These are phyloP conservation scores for Acanthiza pusilla DNA, from an alignment of 2,797 vertebrate species.

Conservation along the genomic window DNA sequence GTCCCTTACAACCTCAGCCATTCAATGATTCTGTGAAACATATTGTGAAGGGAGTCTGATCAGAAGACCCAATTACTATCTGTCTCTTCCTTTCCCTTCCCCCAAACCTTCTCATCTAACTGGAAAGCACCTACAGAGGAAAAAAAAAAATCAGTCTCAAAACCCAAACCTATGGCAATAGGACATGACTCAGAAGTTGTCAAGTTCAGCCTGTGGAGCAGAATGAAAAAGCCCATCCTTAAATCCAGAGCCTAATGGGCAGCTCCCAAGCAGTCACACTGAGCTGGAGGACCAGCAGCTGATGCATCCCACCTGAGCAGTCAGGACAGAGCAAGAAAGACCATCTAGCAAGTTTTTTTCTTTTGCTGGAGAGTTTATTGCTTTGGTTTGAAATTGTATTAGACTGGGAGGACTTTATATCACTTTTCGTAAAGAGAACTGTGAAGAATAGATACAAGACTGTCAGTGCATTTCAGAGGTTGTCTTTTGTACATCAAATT, in stretches of 20 bases:
- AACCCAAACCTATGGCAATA: not conserved
- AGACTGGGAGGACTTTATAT: not conserved
- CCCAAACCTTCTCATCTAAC: not conserved
- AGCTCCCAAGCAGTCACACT: not conserved
- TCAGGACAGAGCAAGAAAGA: not conserved
- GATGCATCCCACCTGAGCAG: not conserved
- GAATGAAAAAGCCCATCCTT: not conserved
- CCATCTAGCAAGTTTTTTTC: not conserved
- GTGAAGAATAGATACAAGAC: not conserved
- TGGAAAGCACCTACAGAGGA: not conserved
- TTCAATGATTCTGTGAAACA: not conserved
- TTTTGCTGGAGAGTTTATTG: not conserved
- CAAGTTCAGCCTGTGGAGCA: not conserved
- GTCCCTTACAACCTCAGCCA: not conserved
- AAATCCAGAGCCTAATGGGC: not conserved
- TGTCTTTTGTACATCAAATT: not conserved
- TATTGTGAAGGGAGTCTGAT: not conserved
- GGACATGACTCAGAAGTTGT: not conserved
- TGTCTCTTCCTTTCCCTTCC: not conserved
- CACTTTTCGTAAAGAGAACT: not conserved
- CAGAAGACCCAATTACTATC: not conserved
- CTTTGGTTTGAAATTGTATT: not conserved
- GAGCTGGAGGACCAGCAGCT: not conserved
- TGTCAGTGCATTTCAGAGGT: not conserved
- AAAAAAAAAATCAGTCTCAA: not conserved